A percentile compares a stretch with the other conserved stretches of the same genome.
Conservation (phyloP, 2,888 invertebrate genomes). For the Norana najaformis region DNA sequence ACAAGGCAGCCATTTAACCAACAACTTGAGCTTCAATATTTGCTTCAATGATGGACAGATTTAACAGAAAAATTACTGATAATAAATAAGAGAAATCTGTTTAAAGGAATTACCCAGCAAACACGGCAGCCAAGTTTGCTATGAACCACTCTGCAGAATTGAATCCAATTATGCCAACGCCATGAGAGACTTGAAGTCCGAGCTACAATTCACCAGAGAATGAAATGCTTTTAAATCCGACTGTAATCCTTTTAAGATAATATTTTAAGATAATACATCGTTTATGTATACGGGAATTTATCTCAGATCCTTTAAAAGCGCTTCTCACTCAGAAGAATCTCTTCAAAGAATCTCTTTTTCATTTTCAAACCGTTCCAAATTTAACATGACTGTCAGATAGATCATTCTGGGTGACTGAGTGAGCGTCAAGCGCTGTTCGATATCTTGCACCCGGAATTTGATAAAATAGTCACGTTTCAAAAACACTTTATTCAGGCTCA, state of each 20-base stretch:
- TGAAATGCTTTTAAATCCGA: background rate
- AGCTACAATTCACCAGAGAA: constrained; percentile 60
- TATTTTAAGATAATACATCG: too few relatives aligned
- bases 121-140: constrained; percentile 82
- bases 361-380: background rate
- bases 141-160: constrained; percentile 89
- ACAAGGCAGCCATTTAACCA: background rate
- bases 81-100: background rate
- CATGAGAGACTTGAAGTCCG: constrained; percentile 77
- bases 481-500: background rate
- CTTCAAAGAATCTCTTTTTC: background rate
- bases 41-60: too few relatives aligned
- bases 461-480: background rate
- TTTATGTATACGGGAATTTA: too few relatives aligned
- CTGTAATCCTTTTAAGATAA: too few relatives aligned
- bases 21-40: background rate
- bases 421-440: background rate
- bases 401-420: background rate
- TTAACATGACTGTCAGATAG: background rate
- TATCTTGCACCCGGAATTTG: background rate
- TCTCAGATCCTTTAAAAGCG: background rate
- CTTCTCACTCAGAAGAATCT: background rate
- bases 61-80: too few relatives aligned
- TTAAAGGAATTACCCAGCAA: constrained; percentile 73
- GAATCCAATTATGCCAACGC: constrained; percentile 88